phyloP scores from a whole-genome alignment of 2,888 invertebrate species.

The Glaucopsyche alexis region DNA sequence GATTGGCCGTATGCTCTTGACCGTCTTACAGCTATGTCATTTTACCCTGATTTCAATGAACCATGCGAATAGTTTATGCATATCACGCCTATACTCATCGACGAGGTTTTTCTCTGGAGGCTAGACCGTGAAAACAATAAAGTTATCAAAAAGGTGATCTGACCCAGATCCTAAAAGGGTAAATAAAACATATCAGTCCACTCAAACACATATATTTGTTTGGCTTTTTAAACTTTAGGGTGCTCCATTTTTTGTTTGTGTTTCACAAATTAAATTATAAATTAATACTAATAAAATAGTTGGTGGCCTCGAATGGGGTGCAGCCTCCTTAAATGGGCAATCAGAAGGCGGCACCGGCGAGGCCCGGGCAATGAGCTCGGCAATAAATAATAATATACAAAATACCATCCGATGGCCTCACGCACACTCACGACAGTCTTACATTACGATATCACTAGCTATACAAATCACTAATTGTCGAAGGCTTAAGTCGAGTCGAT shows the following conservation, averaged over 20 bases:
- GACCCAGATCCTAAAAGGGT: background rate
- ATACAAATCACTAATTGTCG: constrained; percentile 69
- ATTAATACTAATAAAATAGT: constrained; percentile 73
- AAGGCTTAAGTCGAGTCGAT: constrained; percentile 46
- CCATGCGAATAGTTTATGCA: constrained; percentile 11
- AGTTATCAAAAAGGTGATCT: background rate
- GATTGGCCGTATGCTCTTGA: constrained; percentile 23
- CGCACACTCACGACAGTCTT: constrained; percentile 70
- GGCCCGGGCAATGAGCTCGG: constrained; percentile 77
- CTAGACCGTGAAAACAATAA: background rate
- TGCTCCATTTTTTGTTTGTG: constrained; percentile 77
- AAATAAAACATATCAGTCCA: constrained; percentile 62
- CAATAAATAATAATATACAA: constrained; percentile 79
- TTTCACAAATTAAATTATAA: constrained; percentile 71
- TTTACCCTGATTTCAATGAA: constrained; percentile 20
- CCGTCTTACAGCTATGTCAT: constrained; percentile 9
- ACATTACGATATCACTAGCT: constrained; percentile 77
- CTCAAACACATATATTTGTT: constrained; percentile 77
- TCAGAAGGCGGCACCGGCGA: constrained; percentile 63
- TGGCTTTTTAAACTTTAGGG: constrained; percentile 73
- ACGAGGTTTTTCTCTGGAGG: background rate
- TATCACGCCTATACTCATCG: background rate
- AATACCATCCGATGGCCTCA: constrained; percentile 73
- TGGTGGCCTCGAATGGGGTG: constrained; percentile 61
- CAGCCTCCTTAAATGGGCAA: constrained; percentile 75